phyloP scores from a whole-genome alignment of 2,888 invertebrate species.

The Epistrophe eligans region DNA sequence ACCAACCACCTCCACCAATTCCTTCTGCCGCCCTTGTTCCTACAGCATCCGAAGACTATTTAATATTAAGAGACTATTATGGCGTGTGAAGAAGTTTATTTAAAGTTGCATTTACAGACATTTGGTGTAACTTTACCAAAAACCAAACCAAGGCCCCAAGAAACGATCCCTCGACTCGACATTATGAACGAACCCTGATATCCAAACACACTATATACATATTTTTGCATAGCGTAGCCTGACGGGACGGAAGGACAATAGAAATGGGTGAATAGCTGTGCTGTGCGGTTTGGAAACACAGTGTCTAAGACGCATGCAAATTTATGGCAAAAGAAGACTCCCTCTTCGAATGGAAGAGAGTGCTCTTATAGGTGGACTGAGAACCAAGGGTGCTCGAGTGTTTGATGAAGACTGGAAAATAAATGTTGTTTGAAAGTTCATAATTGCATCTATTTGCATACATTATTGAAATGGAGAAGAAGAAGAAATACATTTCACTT shows the following conservation, averaged over 20 bases:
- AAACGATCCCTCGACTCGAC: slow-evolving; percentile 52
- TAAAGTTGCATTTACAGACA: slow-evolving; percentile 74
- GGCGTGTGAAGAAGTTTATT: slow-evolving; percentile 74
- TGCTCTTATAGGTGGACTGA: background rate
- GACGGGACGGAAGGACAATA: slow-evolving; percentile 26
- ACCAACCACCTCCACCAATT: too few species aligned
- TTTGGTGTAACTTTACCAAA: slow-evolving; percentile 64
- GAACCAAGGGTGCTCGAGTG: slow-evolving; percentile 41
- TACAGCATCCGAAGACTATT: slow-evolving; percentile 35
- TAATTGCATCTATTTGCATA: slow-evolving; percentile 76
- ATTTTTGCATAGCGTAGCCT: background rate
- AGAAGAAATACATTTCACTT: slow-evolving; percentile 63
- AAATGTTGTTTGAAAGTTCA: slow-evolving; percentile 76
- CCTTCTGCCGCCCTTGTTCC: too few species aligned
- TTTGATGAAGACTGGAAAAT: slow-evolving; percentile 74
- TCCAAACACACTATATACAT: slow-evolving; percentile 24
- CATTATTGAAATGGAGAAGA: slow-evolving; percentile 67
- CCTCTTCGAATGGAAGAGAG: background rate
- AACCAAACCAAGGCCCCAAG: slow-evolving; percentile 56
- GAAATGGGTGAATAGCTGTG: slow-evolving; percentile 54
- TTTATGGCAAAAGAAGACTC: slow-evolving; percentile 49
- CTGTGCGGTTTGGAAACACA: slow-evolving; percentile 59
- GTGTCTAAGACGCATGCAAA: slow-evolving; percentile 71
- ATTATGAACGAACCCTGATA: slow-evolving; percentile 25
- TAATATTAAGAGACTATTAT: slow-evolving; percentile 74